Evolutionary conservation across 2,113 vertebrate species (phyloP).

Genomic region (Puma concolor): DNA sequence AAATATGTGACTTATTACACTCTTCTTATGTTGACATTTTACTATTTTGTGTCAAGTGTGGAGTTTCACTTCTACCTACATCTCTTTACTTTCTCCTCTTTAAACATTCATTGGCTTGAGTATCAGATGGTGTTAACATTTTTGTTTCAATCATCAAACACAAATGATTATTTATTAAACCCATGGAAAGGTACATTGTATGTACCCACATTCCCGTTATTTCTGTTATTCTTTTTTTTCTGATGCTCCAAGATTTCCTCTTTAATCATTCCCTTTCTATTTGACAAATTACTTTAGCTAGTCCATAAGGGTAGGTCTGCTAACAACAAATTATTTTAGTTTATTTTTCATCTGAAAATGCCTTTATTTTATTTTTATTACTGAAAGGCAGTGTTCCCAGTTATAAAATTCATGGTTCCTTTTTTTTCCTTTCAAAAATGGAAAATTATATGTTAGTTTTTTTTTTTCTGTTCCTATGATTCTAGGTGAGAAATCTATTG

Average conservation of each 20-base stretch:
- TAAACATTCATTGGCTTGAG: not conserved
- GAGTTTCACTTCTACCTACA: not conserved
- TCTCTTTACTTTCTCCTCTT: not conserved
- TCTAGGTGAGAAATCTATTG: not conserved
- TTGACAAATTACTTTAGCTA: not conserved
- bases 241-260: not conserved
- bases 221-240: not conserved
- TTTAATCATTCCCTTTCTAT: not conserved
- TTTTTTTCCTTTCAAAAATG: slow-evolving; percentile 27
- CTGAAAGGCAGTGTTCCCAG: not conserved
- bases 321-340: not conserved
- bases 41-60: not conserved
- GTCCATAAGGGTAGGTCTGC: not conserved
- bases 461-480: not conserved
- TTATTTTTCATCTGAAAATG: not conserved
- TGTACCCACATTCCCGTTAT: not conserved
- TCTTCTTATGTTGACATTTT: not conserved
- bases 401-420: not conserved
- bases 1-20: not conserved
- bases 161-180: not conserved
- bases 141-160: not conserved
- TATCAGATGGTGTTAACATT: not conserved
- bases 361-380: not conserved
- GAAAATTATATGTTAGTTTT: not conserved
- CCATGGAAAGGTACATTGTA: not conserved